Base-by-base conservation (phyloP, 2,797 vertebrate genomes). In the Arctocebus calabarensis region DNA sequence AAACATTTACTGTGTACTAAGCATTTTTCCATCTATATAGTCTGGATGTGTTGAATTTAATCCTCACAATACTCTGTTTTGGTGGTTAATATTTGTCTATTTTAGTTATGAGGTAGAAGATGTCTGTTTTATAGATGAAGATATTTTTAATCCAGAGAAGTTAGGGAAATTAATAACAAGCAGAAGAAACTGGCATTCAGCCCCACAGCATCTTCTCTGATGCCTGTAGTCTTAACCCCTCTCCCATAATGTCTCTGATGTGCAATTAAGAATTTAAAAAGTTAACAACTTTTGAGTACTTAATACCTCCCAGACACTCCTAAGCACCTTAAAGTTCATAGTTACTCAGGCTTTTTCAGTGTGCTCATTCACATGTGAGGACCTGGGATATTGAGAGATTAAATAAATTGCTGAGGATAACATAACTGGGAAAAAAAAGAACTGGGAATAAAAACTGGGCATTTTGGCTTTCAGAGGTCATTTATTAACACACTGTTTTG, bases 201-300 rank as follows among this genome's bases (percentile, higher is more conserved):
- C 29, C 14, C 27, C 75, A 71, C 3, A 71, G 52, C 40, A 23
- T 78, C 89, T 86, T 57, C 27, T 85, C 27, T 3, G 79, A 10
- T 57, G 20, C 75, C 73, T 90, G 16, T 81, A 37, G n/a, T 93
- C 52, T 77, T 71, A 92, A 89, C 27, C 20, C 29, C 16, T 85
- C n/a, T 90, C 14, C 37, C 92, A 27, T 92, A 78, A 88, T 62
- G 52, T 90, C 92, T 94, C 45, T 92, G 3, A 78, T 91, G 9
- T 68, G 40, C 61, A 92, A 3, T 88, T n/a, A 19, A 52, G 29
- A 57, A 64, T 90, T 81, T 95, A 88, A 79, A 74, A 84, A 88
- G 7, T 73, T 78, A 88, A 84, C 59, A 84, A 77, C 85, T 19
- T 81, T 37, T 90, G 29, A 78, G 68, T 6, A 84, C 45, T 91